A percentile compares a stretch with the other conserved stretches of the same genome.
Evolutionary conservation across 1,140 invertebrate species (phyloP).

Genomic region (Eueides isabella): DNA sequence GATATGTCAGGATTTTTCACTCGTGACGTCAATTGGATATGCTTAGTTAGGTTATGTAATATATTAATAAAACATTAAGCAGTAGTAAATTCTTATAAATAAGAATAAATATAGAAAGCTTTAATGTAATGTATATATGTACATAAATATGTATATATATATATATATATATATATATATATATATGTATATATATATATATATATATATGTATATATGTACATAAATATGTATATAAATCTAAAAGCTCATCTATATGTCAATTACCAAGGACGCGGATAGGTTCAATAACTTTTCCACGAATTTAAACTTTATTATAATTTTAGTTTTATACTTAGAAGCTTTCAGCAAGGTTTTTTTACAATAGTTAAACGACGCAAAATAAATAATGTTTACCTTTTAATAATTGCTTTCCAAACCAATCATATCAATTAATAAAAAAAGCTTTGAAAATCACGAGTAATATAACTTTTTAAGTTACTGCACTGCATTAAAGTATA

Average conservation of each 20-base stretch:
- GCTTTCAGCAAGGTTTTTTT: background rate
- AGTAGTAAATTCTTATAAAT: background rate
- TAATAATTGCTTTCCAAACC: background rate
- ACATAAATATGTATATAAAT: background rate
- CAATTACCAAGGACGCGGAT: background rate
- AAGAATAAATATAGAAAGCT: background rate
- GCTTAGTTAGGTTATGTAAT: conserved; percentile 69
- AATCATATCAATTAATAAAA: background rate
- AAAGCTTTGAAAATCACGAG: background rate
- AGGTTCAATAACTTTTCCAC: background rate
- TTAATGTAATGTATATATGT: background rate
- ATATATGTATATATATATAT: background rate
- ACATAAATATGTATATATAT: background rate
- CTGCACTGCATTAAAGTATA: background rate
- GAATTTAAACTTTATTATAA: background rate
- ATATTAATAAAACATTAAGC: conserved; percentile 18
- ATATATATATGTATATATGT: background rate
- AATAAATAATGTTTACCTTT: background rate
- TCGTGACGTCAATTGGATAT: conserved; percentile 49
- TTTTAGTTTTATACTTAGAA: background rate
- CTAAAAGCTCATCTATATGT: background rate
- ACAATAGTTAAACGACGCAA: background rate
- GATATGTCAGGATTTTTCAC: conserved; percentile 18
- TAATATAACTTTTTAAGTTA: background rate
- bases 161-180: background rate